Conservation (phyloP, 2,113 vertebrate genomes). For the Leptocoma aspasia region DNA sequence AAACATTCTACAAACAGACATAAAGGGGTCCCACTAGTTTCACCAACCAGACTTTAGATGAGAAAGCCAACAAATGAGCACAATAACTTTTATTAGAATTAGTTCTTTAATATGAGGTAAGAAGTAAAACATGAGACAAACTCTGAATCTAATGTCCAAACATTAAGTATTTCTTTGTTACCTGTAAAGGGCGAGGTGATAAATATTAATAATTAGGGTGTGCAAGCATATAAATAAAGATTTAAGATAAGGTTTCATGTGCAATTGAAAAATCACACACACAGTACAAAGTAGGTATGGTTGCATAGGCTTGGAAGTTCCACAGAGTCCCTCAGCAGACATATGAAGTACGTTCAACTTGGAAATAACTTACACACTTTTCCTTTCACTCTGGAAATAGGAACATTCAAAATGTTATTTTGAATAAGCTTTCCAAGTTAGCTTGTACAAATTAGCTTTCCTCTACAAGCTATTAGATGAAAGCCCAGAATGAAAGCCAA, state of each 20-base stretch:
- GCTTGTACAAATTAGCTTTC: neutral
- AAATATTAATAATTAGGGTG: neutral
- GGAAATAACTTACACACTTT: neutral
- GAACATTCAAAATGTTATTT: neutral
- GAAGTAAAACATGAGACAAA: neutral
- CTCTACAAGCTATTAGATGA: neutral
- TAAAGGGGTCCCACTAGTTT: neutral
- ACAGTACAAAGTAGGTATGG: neutral
- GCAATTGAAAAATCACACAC: neutral
- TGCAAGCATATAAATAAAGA: neutral
- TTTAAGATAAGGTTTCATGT: neutral
- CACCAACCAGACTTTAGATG: neutral
- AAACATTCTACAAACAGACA: neutral
- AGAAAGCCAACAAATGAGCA: neutral
- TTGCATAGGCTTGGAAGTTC: neutral
- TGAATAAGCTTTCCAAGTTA: neutral
- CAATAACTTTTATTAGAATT: neutral
- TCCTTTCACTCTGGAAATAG: neutral
- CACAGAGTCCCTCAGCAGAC: neutral
- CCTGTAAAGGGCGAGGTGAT: neutral
- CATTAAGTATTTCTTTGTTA: neutral
- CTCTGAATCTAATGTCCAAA: neutral
- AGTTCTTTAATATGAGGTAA: neutral
- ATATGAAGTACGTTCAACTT: neutral
- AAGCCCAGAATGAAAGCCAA: neutral